Evolutionary conservation across 2,113 vertebrate genomes (phyloP).

Genomic region (Ictalurus punctatus): DNA sequence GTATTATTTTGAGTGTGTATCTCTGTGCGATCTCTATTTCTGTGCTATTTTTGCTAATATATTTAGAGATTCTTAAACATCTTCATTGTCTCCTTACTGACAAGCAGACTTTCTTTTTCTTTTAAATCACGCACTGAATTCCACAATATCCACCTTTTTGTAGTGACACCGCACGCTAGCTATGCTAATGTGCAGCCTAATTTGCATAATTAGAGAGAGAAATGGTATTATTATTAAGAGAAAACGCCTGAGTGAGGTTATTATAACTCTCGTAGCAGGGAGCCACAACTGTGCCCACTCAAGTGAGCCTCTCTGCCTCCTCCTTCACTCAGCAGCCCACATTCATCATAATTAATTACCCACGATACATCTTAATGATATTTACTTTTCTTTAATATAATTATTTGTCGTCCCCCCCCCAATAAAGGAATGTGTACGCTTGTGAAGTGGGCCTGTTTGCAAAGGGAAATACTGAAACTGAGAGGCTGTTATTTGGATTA

Average conservation of each 20-base stretch:
- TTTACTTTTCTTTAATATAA: conserved; percentile 72
- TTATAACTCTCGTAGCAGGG: conserved; percentile 75
- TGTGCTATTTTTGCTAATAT: conserved; percentile 17
- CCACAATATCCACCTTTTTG: conserved; percentile 47
- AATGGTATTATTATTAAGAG: conserved; percentile 73
- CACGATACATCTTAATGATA: conserved; percentile 74
- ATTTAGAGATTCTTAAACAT: conserved; percentile 41
- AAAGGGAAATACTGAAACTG: conserved; percentile 51
- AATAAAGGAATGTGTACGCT: conserved; percentile 60
- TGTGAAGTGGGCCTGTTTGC: conserved; percentile 64
- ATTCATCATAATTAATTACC: conserved; percentile 75
- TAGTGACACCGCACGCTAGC: conserved; percentile 52
- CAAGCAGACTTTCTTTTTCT: conserved; percentile 30
- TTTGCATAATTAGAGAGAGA: conserved; percentile 68
- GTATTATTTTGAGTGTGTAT: not conserved
- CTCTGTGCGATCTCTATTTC: conserved; percentile 46
- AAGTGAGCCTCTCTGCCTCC: conserved; percentile 48
- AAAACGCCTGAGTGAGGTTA: conserved; percentile 69
- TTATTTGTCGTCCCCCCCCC: conserved; percentile 63
- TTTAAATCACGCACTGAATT: conserved; percentile 64
- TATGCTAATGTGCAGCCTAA: conserved; percentile 69
- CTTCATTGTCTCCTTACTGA: conserved; percentile 39
- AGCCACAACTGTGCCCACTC: conserved; percentile 54
- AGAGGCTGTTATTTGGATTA: conserved; percentile 61
- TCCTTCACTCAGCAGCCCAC: conserved; percentile 49